Conservation (phyloP, 53 echinoderm and acorn worm genomes). For the Astropecten irregularis region DNA sequence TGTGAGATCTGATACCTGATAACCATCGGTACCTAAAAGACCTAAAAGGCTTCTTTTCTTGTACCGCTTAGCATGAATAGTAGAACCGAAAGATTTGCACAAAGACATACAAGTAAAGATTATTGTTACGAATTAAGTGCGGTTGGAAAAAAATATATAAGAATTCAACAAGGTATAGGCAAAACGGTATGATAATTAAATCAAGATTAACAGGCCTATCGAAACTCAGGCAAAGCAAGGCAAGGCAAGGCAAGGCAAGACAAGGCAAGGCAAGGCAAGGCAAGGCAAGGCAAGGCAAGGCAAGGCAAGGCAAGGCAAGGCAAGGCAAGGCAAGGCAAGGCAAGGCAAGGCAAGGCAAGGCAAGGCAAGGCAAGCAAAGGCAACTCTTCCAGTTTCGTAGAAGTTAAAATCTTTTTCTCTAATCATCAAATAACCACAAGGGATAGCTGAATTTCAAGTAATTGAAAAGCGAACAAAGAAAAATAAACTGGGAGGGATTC, state of each 20-base stretch:
- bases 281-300: conserved; percentile 29
- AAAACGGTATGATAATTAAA: not conserved
- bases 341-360: conserved; percentile 1
- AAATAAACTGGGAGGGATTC: too few species aligned
- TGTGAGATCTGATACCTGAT: conserved; percentile 42
- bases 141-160: too few species aligned
- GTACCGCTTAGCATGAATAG: not conserved
- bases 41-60: not conserved
- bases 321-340: conserved; percentile 49
- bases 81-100: not conserved
- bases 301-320: conserved; percentile 53
- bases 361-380: not conserved
- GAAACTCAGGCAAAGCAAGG: too few species aligned
- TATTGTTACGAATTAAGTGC: too few species aligned
- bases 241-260: conserved; percentile 26
- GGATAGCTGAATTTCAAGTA: not conserved
- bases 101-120: not conserved
- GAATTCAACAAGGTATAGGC: too few species aligned
- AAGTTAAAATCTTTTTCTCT: too few species aligned
- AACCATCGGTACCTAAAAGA: not conserved
- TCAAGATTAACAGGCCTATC: too few species aligned
- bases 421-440: too few species aligned
- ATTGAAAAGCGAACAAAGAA: not conserved
- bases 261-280: conserved; percentile 15
- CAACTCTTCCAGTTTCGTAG: too few species aligned